Conservation (phyloP, 2,797 vertebrate genomes). For the Anabacerthia variegaticeps region DNA sequence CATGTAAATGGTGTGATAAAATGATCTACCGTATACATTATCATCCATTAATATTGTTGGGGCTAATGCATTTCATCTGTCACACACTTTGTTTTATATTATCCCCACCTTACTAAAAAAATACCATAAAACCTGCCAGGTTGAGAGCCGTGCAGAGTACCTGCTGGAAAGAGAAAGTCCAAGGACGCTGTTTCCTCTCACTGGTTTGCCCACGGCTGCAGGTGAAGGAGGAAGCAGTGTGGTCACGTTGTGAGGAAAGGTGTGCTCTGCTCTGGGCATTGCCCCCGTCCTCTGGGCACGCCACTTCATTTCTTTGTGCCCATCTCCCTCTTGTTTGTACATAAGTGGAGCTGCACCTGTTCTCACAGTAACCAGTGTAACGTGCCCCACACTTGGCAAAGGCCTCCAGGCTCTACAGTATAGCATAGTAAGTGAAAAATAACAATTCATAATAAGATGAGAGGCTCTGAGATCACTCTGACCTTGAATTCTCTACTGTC, state of each 20-base stretch:
- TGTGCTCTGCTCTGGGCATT: not conserved
- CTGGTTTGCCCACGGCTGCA: not conserved
- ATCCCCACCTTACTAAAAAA: conserved; percentile 57
- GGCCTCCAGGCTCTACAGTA: not conserved
- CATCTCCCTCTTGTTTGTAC: not conserved
- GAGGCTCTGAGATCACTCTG: conserved; percentile 47
- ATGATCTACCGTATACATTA: conserved; percentile 71
- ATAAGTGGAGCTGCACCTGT: not conserved
- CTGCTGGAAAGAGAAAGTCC: not conserved
- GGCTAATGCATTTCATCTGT: conserved; percentile 69
- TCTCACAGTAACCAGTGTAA: not conserved
- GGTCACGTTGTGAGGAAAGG: not conserved
- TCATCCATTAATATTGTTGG: conserved; percentile 70
- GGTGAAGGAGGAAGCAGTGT: not conserved
- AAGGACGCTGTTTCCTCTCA: not conserved
- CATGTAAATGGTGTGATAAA: conserved; percentile 72
- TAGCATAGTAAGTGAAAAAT: conserved; percentile 43
- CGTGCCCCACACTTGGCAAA: not conserved
- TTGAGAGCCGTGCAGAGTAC: not conserved
- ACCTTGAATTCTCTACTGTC: conserved; percentile 61
- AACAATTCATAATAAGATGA: conserved; percentile 60
- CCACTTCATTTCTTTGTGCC: not conserved
- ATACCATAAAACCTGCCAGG: conserved; percentile 5
- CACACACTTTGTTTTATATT: conserved; percentile 42
- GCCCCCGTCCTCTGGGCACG: not conserved